A percentile compares a stretch with the other conserved stretches of the same genome.
phyloP scores from a whole-genome alignment of 2,113 vertebrate genomes.

The Takifugu bimaculatus region DNA sequence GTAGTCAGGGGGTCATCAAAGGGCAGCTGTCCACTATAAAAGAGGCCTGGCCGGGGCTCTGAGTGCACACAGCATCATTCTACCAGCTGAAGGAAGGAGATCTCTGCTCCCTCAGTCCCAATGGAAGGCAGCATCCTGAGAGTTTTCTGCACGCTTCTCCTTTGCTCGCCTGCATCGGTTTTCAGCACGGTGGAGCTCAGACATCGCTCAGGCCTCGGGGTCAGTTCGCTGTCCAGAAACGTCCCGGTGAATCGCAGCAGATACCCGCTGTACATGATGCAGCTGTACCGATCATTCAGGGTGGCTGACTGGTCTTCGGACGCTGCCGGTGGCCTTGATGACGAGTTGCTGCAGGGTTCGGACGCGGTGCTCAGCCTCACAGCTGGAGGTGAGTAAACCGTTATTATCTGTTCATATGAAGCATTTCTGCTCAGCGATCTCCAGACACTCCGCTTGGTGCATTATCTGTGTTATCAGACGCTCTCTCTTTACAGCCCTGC shows the following conservation, averaged over 20 bases:
- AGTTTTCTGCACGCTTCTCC: conserved; percentile 11
- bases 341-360: conserved; percentile 47
- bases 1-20: conserved; percentile 77
- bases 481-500: conserved; percentile 65
- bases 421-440: neutral
- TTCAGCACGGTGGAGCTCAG: conserved; percentile 1
- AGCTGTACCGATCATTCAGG: conserved; percentile 76
- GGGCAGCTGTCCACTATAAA: conserved; percentile 80
- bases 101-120: conserved; percentile 24
- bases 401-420: neutral
- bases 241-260: conserved; percentile 25
- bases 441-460: conserved; percentile 22
- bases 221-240: conserved; percentile 26
- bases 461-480: conserved; percentile 63
- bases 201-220: conserved; percentile 4
- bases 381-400: conserved; percentile 76
- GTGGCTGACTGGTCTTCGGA: conserved; percentile 16
- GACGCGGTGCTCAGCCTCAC: conserved; percentile 78
- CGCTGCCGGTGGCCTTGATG: conserved; percentile 28
- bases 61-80: conserved; percentile 58
- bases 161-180: conserved; percentile 18
- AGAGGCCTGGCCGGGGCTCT: conserved; percentile 44
- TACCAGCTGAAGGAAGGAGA: conserved; percentile 48
- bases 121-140: conserved; percentile 40
- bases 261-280: conserved; percentile 82